A percentile compares a stretch with the other conserved stretches of the same genome.
Evolutionary conservation across 2,113 vertebrate species (phyloP).

Genomic region (Larimichthys crocea): DNA sequence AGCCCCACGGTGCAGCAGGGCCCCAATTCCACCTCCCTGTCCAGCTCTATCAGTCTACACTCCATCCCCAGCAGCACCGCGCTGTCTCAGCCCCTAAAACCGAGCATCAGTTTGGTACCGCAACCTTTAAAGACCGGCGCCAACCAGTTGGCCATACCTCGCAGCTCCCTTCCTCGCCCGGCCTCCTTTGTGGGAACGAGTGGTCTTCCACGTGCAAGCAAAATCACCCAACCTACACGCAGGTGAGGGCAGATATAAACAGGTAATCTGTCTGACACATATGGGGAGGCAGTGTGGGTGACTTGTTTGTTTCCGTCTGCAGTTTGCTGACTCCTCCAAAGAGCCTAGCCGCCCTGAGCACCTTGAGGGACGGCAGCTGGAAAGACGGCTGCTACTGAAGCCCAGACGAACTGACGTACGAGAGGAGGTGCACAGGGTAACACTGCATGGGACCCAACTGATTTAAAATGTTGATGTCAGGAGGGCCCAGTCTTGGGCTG

Average conservation of each 20-base stretch:
- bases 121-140: conserved; percentile 86
- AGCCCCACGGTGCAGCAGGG: conserved; percentile 97
- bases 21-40: conserved; percentile 75
- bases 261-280: too few species aligned
- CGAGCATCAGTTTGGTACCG: conserved; percentile 82
- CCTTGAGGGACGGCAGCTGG: conserved; percentile 95
- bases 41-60: conserved; percentile 86
- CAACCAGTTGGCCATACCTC: conserved; percentile 75
- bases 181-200: conserved; percentile 89
- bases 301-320: conserved; percentile 42
- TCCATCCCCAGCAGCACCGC: conserved; percentile 87
- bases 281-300: too few species aligned
- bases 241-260: conserved; percentile 83
- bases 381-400: conserved; percentile 97
- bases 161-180: conserved; percentile 94
- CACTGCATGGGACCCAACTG: conserved; percentile 37
- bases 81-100: conserved; percentile 89
- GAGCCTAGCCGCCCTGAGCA: conserved; percentile 91
- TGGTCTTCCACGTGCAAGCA: conserved; percentile 89
- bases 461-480: conserved; percentile 39
- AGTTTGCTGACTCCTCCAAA: conserved; percentile 98
- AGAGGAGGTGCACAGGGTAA: conserved; percentile 63
- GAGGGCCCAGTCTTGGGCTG: conserved; percentile 41
- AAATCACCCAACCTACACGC: conserved; percentile 93
- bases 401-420: conserved; percentile 30